phyloP scores from a whole-genome alignment of 2,113 vertebrate species.

The Steatornis caripensis region DNA sequence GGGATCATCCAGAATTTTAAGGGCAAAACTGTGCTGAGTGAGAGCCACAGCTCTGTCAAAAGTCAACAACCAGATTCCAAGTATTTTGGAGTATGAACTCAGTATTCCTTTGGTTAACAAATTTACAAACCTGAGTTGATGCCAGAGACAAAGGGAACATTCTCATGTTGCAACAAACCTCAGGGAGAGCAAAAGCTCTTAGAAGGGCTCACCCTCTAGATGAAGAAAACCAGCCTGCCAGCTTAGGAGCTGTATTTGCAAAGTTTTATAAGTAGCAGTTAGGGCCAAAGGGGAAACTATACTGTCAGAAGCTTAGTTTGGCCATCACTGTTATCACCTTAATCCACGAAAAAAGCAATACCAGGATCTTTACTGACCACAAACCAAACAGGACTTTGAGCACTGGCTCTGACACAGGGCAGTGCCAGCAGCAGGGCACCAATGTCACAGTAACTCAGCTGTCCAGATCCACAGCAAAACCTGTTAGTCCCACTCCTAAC shows the following conservation, averaged over 20 bases:
- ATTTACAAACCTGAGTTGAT: neutral
- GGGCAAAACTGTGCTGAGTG: neutral
- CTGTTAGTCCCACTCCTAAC: neutral
- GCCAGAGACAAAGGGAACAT: conserved; percentile 11
- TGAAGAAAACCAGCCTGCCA: neutral
- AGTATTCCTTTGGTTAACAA: conserved; percentile 31
- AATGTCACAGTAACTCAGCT: neutral
- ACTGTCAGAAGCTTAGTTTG: neutral
- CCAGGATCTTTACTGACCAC: neutral
- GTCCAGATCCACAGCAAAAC: neutral
- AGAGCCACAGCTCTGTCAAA: conserved; percentile 39
- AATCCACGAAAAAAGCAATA: neutral
- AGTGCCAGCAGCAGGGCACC: neutral
- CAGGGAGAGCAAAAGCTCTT: neutral
- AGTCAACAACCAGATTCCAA: conserved; percentile 63
- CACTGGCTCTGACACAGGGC: neutral
- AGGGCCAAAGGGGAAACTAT: neutral
- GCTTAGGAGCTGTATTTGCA: neutral
- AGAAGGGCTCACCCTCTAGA: neutral
- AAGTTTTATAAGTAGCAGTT: neutral
- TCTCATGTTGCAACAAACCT: conserved; percentile 34
- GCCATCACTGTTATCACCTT: neutral
- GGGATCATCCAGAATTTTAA: conserved; percentile 2
- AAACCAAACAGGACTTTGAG: conserved; percentile 10
- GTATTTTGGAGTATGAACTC: conserved; percentile 57